Base-by-base conservation (phyloP, 2,113 vertebrate species). In the Eulemur rufifrons region DNA sequence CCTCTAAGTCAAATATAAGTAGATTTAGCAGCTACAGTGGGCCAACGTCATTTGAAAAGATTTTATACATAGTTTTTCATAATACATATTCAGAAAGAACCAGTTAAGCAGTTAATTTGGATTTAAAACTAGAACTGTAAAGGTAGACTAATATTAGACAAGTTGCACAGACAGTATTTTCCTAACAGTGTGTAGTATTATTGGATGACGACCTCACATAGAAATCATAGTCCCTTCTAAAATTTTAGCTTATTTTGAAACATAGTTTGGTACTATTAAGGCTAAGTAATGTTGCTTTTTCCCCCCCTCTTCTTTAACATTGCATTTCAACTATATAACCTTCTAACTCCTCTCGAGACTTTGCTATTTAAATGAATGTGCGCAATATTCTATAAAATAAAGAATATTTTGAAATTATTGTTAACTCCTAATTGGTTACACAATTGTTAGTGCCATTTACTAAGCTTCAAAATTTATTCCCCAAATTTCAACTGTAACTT, bases 371-470 rank as follows among this genome's bases (percentile, higher is more conserved):
- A 89, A 74, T 92, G 8, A 77, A 87, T 52, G 52, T 27, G 25
- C 54, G 17, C 1, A 52, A 71, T 88, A 14, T 88, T 97, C 82
- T 86, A 50, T 45, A 71, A 81, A 85, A 86, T 89, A 77, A 87
- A 54, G 66, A 63, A 29, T 68, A 50, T 63, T 93, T 83, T 84
- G 9, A 69, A 88, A 87, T 68, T 29, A 66, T 80, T 74, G 34
- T 86, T 89, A 69, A 91, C 61, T 84, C 23, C 23, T 64, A 54
- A 89, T 42, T 93, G 89, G 8, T 32, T 89, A 17, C 45, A 32
- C 50, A 34, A 50, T 27, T 92, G 71, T 69, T 68, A n/a, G 85
- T 95, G 76, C 18, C 17, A 47, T 59, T 73, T 68, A 21, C 18
- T n/a, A 88, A 61, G 8, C 15, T 45, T 97, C 59, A 83, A 71